Conservation (phyloP, 2,888 invertebrate species). For the Stegophylla sp. region DNA sequence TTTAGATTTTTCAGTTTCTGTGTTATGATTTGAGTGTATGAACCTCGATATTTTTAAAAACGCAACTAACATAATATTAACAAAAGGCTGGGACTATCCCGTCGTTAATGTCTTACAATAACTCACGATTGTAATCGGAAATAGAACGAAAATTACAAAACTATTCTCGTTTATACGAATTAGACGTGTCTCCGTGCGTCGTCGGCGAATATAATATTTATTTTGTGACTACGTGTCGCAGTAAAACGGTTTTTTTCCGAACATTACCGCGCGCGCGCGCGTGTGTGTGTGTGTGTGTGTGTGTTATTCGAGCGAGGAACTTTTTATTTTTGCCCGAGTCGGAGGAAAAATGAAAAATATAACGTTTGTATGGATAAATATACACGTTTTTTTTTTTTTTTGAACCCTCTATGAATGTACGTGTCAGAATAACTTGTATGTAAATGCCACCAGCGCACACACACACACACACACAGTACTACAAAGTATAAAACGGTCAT, state of each 20-base stretch:
- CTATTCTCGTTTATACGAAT: too few relatives aligned
- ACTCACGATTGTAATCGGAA: too few relatives aligned
- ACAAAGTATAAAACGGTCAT: constrained; percentile 46
- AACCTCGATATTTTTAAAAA: too few relatives aligned
- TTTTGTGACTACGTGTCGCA: too few relatives aligned
- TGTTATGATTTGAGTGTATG: too few relatives aligned
- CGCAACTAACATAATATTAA: too few relatives aligned
- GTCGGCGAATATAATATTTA: too few relatives aligned
- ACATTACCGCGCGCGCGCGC: neutral
- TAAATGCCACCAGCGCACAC: neutral
- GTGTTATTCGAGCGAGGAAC: neutral
- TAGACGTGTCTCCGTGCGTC: too few relatives aligned
- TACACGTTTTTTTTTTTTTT: neutral
- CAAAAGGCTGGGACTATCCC: too few relatives aligned
- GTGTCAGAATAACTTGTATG: constrained; percentile 38
- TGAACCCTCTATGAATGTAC: neutral
- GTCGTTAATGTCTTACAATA: too few relatives aligned
- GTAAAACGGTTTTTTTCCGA: neutral
- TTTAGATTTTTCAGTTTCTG: too few relatives aligned
- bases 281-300: neutral
- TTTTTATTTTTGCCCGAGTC: constrained; percentile 19
- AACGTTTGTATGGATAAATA: neutral
- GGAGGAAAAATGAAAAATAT: constrained; percentile 22
- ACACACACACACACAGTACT: neutral
- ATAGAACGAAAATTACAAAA: too few relatives aligned